Conservation (phyloP, 2,113 vertebrate genomes). For the Neolamprologus toae region DNA sequence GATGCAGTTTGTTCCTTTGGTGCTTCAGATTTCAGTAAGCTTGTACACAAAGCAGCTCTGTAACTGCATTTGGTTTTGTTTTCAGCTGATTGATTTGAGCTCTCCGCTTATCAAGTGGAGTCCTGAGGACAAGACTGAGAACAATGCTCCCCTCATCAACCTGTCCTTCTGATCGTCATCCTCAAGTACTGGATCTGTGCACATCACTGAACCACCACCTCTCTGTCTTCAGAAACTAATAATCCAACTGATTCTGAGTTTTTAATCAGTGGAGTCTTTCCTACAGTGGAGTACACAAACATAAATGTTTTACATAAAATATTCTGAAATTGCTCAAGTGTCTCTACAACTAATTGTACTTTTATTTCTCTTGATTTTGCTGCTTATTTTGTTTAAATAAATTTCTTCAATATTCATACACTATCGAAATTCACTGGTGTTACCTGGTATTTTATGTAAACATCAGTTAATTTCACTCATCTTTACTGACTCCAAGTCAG, state of each 20-base stretch:
- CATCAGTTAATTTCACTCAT: not conserved
- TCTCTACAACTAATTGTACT: not conserved
- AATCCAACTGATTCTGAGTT: not conserved
- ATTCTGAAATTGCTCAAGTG: not conserved
- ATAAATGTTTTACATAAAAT: conserved; percentile 6
- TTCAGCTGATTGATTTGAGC: conserved; percentile 66
- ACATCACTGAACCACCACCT: not conserved
- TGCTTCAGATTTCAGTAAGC: fast-evolving
- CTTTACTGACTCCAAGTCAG: not conserved
- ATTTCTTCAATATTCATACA: not conserved
- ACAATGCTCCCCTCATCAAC: conserved; percentile 64
- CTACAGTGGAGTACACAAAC: not conserved
- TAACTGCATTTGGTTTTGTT: not conserved
- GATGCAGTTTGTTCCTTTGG: not conserved
- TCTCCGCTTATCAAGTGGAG: conserved; percentile 77
- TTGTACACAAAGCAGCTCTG: not conserved
- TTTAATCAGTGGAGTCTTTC: not conserved
- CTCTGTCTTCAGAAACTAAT: not conserved
- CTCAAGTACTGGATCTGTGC: not conserved
- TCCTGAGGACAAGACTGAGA: conserved; percentile 66
- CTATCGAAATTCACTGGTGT: not conserved
- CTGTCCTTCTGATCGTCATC: conserved; percentile 64
- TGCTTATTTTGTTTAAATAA: not conserved
- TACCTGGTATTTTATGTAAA: not conserved
- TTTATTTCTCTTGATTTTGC: not conserved